Conservation (phyloP, 2,797 vertebrate genomes). For the Tragelaphus eurycerus region DNA sequence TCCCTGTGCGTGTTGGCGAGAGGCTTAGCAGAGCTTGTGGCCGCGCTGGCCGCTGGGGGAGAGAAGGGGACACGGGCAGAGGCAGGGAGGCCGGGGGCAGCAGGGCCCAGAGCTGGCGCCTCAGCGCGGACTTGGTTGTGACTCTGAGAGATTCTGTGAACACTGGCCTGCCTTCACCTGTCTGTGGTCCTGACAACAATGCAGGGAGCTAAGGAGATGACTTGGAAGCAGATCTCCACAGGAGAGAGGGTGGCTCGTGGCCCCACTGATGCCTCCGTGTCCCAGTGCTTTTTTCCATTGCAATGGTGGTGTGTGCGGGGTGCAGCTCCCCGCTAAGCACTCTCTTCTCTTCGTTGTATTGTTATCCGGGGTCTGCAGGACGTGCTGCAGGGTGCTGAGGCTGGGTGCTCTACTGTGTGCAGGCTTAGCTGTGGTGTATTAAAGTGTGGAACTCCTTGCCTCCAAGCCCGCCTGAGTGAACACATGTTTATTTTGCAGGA, state of each 20-base stretch:
- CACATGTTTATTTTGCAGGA: conserved; percentile 85
- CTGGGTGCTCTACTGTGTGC: not conserved
- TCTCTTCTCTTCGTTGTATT: rapidly evolving
- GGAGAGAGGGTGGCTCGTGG: rapidly evolving
- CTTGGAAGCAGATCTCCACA: not conserved
- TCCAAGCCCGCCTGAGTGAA: not conserved
- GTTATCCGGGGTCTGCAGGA: not conserved
- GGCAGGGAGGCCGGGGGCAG: not conserved
- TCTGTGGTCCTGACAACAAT: rapidly evolving
- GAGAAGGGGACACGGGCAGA: not conserved
- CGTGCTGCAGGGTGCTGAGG: not conserved
- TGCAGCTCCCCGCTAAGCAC: no score
- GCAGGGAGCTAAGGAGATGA: no score
- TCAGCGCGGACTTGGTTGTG: not conserved
- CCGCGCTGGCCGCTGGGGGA: rapidly evolving
- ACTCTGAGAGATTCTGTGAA: rapidly evolving
- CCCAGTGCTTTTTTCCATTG: not conserved
- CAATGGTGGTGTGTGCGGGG: rapidly evolving
- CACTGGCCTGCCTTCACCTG: rapidly evolving
- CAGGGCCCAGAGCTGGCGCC: rapidly evolving
- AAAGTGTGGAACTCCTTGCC: not conserved
- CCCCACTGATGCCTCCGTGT: rapidly evolving
- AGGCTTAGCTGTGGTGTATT: not conserved
- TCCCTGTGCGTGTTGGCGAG: no score
- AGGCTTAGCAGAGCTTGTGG: not conserved